Conservation (phyloP, 1,140 invertebrate genomes). For the Augochlora pura region DNA sequence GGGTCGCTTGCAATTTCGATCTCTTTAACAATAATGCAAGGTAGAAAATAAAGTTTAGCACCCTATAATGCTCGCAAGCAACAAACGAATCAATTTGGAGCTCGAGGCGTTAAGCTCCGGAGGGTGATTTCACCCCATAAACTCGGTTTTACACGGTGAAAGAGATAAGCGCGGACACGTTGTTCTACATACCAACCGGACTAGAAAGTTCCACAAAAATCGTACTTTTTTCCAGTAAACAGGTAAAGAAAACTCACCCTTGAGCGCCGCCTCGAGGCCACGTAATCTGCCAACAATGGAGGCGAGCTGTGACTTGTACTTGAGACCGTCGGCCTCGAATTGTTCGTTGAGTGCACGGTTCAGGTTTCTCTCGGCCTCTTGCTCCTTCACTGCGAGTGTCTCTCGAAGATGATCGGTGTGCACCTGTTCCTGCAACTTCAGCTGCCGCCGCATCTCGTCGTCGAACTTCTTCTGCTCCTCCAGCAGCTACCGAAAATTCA, state of each 20-base stretch:
- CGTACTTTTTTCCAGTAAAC: neutral
- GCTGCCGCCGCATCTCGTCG: conserved; percentile 86
- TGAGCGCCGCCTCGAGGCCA: conserved; percentile 93
- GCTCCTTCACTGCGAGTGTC: conserved; percentile 86
- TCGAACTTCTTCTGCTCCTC: conserved; percentile 85
- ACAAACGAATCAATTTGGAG: too few relatives aligned
- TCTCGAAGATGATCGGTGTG: conserved; percentile 91
- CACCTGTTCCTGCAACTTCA: conserved; percentile 90
- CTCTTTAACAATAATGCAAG: too few relatives aligned
- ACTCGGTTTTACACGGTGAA: too few relatives aligned
- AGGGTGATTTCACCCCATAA: too few relatives aligned
- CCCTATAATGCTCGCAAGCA: too few relatives aligned
- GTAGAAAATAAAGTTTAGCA: too few relatives aligned
- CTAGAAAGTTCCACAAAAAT: too few relatives aligned
- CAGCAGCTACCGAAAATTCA: conserved; percentile 79
- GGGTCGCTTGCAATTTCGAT: too few relatives aligned
- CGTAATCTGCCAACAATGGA: conserved; percentile 90
- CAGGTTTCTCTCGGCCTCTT: conserved; percentile 84
- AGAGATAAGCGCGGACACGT: too few relatives aligned
- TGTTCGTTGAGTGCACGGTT: conserved; percentile 86
- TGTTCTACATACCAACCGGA: too few relatives aligned
- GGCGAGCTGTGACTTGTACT: conserved; percentile 89
- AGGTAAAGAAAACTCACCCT: conserved; percentile 82
- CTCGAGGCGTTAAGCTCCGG: too few relatives aligned
- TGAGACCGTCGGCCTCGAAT: conserved; percentile 84